Percentiles rank a stretch among this genome's conserved stretches.
These are phyloP conservation scores for Gopherus evgoodei DNA, from an alignment of 2,113 vertebrate species.

Conservation along the genomic window DNA sequence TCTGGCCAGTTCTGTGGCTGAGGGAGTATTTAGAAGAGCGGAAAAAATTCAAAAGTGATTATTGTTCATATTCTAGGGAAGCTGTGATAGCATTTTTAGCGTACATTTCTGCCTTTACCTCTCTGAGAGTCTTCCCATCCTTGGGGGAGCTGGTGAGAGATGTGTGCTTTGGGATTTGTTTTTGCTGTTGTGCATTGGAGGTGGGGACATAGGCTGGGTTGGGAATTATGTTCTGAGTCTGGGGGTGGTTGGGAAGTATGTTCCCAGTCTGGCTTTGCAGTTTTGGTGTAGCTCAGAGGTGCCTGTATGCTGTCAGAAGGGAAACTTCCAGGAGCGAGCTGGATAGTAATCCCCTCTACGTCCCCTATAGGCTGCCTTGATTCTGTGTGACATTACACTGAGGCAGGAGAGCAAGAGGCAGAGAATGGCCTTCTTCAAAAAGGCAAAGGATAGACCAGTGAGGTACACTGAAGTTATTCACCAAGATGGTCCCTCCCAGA, in stretches of 20 bases:
- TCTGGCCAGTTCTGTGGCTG: background rate
- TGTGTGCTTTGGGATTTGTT: background rate
- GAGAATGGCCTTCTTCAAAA: background rate
- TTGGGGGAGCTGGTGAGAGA: background rate
- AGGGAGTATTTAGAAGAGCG: background rate
- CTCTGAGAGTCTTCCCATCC: background rate
- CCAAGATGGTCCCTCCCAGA: background rate
- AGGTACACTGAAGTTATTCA: background rate
- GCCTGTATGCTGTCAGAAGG: background rate
- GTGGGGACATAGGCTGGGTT: background rate
- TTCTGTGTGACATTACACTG: background rate
- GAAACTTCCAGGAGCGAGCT: background rate
- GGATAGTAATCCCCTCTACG: background rate
- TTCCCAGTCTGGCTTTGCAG: background rate
- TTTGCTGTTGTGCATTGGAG: background rate
- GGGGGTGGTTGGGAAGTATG: background rate
- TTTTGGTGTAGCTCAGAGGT: background rate
- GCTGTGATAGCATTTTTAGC: background rate
- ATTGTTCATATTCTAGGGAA: background rate
- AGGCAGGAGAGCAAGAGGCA: background rate
- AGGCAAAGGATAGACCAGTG: background rate
- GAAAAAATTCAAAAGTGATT: background rate
- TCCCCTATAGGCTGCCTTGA: background rate
- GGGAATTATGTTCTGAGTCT: background rate
- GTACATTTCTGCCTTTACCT: background rate